Evolutionary conservation across 2,888 invertebrate species (phyloP), one percentile per base, ranked within the genome.

Genomic region (Cetonia aurata): DNA sequence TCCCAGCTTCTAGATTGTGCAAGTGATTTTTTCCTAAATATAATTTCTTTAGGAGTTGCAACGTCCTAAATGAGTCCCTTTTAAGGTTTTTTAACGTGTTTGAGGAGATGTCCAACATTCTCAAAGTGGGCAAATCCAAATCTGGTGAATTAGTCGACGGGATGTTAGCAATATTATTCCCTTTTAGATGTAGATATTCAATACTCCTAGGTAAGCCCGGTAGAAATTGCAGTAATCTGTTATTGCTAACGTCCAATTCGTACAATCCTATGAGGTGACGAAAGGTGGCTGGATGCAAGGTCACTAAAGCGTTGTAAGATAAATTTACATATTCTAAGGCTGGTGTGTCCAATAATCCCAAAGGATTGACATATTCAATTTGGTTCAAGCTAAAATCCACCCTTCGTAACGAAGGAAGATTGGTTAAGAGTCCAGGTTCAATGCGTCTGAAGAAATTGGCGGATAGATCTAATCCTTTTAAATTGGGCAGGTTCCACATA

Each of bases 391-490:
- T 93, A 17, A 95, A 83, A 85, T 95, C 94, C 12, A 96, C 85
- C 72, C 92, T 89, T 71, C 95, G 85, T 57, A 95, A 82, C 0
- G 91, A 92, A 15, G 94, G 94, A 62, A 94, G 83, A 75, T 94
- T 93, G 9, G 89, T 89, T 44, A 95, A 82, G n/a, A 94, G 83
- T 68, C 90, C 88, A 0, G 92, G 89, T 78, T 93, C 92, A 15
- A 96, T 82, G 17, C 89, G 88, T 72, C 90, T 88, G 76, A 94
- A 91, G 73, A 89, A 90, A 80, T 96, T 96, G 70, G 88, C 87
- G 0, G 94, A 92, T 44, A 96, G 84, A 85, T 96, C 95, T 69
- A 96, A 84, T 0, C 95, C 95, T 86, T 95, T 95, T 3, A 95
- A 85, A 6, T 92, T 91, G 0, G 95, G 95, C 53, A 95, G 85